Conservation (phyloP, 1,140 invertebrate genomes). For the Cecropterus lyciades region DNA sequence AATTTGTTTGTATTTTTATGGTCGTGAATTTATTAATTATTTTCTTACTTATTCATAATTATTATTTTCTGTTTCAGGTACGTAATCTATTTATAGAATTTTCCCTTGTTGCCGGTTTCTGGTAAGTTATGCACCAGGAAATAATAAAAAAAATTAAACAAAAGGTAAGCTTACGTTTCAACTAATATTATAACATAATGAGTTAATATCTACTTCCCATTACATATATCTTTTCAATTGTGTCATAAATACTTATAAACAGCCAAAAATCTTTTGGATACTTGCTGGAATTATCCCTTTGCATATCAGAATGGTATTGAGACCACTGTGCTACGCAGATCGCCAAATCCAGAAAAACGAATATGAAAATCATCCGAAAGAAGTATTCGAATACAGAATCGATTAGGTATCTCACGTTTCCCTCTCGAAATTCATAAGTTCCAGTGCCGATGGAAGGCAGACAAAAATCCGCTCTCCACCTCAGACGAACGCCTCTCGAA, state of each 20-base stretch:
- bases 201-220: too few species aligned
- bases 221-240: too few species aligned
- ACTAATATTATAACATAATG: too few species aligned
- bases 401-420: constrained; percentile 3
- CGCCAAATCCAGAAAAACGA: not conserved
- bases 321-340: too few species aligned
- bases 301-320: too few species aligned
- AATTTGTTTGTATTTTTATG: constrained; percentile 32
- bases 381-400: not conserved
- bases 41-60: constrained; percentile 21
- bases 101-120: not conserved
- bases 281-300: too few species aligned
- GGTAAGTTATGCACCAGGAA: constrained; percentile 20
- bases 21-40: not conserved
- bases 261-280: too few species aligned
- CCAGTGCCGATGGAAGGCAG: constrained; percentile 11
- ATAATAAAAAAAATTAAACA: too few species aligned
- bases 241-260: too few species aligned
- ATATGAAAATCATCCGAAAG: not conserved
- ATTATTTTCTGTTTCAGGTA: constrained; percentile 40
- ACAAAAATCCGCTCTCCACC: constrained; percentile 30
- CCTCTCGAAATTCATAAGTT: constrained; percentile 3
- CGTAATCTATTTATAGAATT: constrained; percentile 10
- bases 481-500: constrained; percentile 37
- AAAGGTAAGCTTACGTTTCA: too few species aligned